Evolutionary conservation across 2,888 invertebrate genomes (phyloP).

Genomic region (Onthophagus sagittarius): DNA sequence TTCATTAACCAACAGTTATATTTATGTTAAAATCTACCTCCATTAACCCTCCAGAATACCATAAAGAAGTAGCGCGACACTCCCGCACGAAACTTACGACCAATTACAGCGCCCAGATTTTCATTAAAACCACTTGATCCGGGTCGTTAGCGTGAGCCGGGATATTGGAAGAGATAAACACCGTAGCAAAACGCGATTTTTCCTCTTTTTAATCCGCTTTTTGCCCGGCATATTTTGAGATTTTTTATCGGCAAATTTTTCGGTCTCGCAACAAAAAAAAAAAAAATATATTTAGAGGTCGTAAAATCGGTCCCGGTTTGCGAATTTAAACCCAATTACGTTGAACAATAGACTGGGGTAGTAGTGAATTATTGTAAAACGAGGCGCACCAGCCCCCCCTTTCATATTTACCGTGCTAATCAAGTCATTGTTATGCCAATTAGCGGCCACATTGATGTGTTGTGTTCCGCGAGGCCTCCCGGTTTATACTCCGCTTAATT

Average conservation of each 20-base stretch:
- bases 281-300: not conserved
- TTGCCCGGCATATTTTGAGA: no score
- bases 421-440: slow-evolving; percentile 13
- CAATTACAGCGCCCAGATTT: not conserved
- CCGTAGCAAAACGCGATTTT: not conserved
- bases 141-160: not conserved
- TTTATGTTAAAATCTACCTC: not conserved
- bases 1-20: not conserved
- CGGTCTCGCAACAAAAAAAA: no score
- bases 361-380: not conserved
- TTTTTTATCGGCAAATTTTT: no score
- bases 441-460: slow-evolving; percentile 5
- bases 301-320: not conserved
- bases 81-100: not conserved
- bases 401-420: slow-evolving; percentile 10
- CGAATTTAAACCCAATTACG: not conserved
- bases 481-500: not conserved
- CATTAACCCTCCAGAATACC: not conserved
- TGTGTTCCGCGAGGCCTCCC: not conserved
- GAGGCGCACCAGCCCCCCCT: not conserved
- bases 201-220: no score
- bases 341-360: not conserved
- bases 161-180: not conserved
- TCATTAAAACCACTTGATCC: not conserved
- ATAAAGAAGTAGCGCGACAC: not conserved